phyloP scores from a whole-genome alignment of 1,140 invertebrate species.

The Drosophila nigromelanica region DNA sequence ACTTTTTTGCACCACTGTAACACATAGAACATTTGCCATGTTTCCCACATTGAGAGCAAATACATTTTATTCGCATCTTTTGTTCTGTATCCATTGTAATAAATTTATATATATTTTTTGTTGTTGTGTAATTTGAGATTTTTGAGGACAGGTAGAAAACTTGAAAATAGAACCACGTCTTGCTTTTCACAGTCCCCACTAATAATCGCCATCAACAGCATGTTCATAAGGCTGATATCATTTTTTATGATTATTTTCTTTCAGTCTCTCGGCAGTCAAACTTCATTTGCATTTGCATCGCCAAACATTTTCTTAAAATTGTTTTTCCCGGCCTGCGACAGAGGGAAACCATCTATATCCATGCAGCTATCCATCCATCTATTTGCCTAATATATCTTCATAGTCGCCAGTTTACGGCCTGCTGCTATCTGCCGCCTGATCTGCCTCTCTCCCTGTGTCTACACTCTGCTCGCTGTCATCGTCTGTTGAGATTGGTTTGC shows the following conservation, averaged over 20 bases:
- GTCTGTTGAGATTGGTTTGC: slow-evolving; percentile 73
- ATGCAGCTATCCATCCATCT: slow-evolving; percentile 59
- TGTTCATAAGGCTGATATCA: slow-evolving; percentile 60
- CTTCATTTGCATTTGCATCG: slow-evolving; percentile 73
- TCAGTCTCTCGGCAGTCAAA: slow-evolving; percentile 60
- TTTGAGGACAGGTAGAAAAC: slow-evolving; percentile 20
- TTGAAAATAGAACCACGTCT: slow-evolving; percentile 10
- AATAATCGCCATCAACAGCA: slow-evolving; percentile 61
- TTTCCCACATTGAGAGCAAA: slow-evolving; percentile 64
- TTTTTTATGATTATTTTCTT: slow-evolving; percentile 71
- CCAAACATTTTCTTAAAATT: slow-evolving; percentile 70
- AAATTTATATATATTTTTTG: slow-evolving; percentile 48
- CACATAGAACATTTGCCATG: slow-evolving; percentile 57
- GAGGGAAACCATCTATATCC: slow-evolving; percentile 26
- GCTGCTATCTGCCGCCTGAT: slow-evolving; percentile 48
- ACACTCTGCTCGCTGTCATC: slow-evolving; percentile 60
- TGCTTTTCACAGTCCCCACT: slow-evolving; percentile 34
- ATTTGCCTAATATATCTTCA: slow-evolving; percentile 83
- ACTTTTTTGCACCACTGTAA: slow-evolving; percentile 66
- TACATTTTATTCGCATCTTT: slow-evolving; percentile 73
- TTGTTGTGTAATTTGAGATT: slow-evolving; percentile 65
- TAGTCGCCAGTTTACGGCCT: slow-evolving; percentile 79
- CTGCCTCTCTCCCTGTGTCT: slow-evolving; percentile 21
- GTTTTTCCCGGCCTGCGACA: slow-evolving; percentile 42
- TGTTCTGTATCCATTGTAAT: slow-evolving; percentile 73